A percentile compares a stretch with the other conserved stretches of the same genome.
phyloP scores from a whole-genome alignment of 2,113 vertebrate genomes.

The Tragelaphus strepsiceros region DNA sequence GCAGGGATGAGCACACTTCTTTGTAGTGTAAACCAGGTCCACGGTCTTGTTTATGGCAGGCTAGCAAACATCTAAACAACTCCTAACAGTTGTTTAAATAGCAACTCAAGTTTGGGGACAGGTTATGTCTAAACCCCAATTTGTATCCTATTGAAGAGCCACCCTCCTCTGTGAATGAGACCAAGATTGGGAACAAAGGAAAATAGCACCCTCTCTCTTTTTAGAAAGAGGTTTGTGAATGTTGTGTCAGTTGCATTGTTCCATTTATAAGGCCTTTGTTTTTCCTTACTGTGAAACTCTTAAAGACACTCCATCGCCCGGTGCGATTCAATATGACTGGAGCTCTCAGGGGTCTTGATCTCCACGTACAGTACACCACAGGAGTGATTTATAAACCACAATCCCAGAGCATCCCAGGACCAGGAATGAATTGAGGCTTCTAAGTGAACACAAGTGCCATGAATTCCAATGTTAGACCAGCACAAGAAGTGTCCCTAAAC shows the following conservation, averaged over 20 bases:
- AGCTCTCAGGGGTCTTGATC: conserved; percentile 77
- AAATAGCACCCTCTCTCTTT: conserved; percentile 56
- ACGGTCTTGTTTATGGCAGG: not conserved
- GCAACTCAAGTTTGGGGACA: conserved; percentile 23
- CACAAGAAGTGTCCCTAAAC: conserved; percentile 69
- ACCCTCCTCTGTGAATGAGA: conserved; percentile 62
- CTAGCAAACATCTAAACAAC: conserved; percentile 60
- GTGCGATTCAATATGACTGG: conserved; percentile 78
- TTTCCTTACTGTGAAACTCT: conserved; percentile 77
- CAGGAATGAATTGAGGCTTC: conserved; percentile 77
- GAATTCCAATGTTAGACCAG: conserved; percentile 80
- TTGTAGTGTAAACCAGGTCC: not conserved
- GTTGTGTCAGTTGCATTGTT: conserved; percentile 69
- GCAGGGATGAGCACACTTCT: not conserved
- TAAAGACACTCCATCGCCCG: conserved; percentile 72
- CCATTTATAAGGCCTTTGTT: conserved; percentile 78
- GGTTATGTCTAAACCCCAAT: conserved; percentile 63
- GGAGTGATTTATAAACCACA: conserved; percentile 82
- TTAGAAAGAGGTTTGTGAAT: conserved; percentile 71
- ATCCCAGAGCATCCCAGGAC: conserved; percentile 76
- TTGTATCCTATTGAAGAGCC: conserved; percentile 47
- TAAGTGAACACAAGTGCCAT: conserved; percentile 80
- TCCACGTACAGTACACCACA: conserved; percentile 62
- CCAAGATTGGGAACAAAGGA: conserved; percentile 72
- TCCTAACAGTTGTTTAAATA: conserved; percentile 68